phyloP scores from a whole-genome alignment of 2,797 vertebrate genomes.

The Anguilla obscura region DNA sequence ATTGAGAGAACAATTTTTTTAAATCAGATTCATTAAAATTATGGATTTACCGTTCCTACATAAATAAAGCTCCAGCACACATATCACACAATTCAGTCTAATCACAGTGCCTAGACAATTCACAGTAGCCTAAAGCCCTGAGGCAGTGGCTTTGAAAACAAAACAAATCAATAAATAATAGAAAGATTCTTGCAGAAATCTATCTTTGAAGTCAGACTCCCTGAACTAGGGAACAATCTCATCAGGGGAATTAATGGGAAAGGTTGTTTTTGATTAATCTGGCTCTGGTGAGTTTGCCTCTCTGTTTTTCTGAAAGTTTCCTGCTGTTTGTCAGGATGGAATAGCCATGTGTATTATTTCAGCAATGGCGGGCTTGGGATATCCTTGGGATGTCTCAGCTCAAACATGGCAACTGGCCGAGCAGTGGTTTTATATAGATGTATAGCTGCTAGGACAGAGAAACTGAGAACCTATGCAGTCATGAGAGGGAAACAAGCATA shows the following conservation, averaged over 20 bases:
- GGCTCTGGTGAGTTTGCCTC: constrained; percentile 27
- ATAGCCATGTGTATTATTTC: constrained; percentile 26
- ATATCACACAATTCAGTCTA: not conserved
- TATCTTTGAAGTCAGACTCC: constrained; percentile 56
- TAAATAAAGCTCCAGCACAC: not conserved
- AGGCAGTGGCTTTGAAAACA: constrained; percentile 53
- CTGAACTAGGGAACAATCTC: constrained; percentile 49
- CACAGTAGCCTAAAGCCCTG: constrained; percentile 54
- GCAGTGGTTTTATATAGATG: not conserved
- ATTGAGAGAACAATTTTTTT: not conserved
- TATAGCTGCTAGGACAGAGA: not conserved
- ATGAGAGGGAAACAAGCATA: not conserved
- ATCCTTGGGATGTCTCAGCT: constrained; percentile 50
- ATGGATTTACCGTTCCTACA: not conserved
- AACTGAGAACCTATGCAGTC: not conserved
- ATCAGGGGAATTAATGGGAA: constrained; percentile 50
- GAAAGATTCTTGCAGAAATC: constrained; percentile 54
- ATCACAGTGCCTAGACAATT: constrained; percentile 43
- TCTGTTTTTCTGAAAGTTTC: constrained; percentile 43
- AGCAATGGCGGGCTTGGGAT: constrained; percentile 30
- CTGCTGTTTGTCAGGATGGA: constrained; percentile 34
- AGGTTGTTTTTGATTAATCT: constrained; percentile 34
- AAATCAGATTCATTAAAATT: not conserved
- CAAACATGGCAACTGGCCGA: constrained; percentile 31
- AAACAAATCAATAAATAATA: constrained; percentile 63